Evolutionary conservation across 2,797 vertebrate species (phyloP).

Genomic region (Pangasius krempfi): DNA sequence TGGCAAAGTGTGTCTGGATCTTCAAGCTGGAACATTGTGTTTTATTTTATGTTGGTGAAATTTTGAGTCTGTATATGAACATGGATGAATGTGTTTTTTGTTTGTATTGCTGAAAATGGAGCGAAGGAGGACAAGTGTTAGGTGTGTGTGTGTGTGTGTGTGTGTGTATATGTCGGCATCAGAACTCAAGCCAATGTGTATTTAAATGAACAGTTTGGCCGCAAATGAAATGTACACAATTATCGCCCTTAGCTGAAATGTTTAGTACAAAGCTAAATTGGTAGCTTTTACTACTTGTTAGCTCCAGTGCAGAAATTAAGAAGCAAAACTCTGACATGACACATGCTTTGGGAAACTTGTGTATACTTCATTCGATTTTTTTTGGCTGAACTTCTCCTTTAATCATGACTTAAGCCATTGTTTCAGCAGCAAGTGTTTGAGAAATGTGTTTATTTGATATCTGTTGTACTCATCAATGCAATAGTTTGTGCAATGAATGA

Average conservation of each 20-base stretch:
- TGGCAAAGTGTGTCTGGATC: background rate
- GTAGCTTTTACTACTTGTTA: background rate
- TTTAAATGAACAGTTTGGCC: background rate
- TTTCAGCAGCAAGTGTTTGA: background rate
- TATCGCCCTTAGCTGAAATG: background rate
- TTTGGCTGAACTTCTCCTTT: background rate
- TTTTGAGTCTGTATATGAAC: background rate
- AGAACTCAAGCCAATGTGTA: background rate
- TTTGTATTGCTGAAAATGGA: background rate
- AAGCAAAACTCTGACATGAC: background rate
- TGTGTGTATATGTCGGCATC: background rate
- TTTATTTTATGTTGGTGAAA: background rate
- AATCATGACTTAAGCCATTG: background rate
- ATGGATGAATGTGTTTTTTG: background rate
- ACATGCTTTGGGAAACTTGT: background rate
- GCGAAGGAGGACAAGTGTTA: background rate
- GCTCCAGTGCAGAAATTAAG: background rate
- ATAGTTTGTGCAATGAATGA: conserved; percentile 1
- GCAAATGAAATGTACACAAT: background rate
- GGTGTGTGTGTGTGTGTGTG: background rate
- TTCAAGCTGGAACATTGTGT: background rate
- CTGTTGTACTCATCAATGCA: background rate
- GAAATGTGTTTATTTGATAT: background rate
- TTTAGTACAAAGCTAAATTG: background rate
- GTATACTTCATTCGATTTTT: background rate